Percentiles rank a stretch among this genome's conserved stretches.
phyloP scores from a whole-genome alignment of 2,113 vertebrate species.

The Gymnobelideus leadbeateri region DNA sequence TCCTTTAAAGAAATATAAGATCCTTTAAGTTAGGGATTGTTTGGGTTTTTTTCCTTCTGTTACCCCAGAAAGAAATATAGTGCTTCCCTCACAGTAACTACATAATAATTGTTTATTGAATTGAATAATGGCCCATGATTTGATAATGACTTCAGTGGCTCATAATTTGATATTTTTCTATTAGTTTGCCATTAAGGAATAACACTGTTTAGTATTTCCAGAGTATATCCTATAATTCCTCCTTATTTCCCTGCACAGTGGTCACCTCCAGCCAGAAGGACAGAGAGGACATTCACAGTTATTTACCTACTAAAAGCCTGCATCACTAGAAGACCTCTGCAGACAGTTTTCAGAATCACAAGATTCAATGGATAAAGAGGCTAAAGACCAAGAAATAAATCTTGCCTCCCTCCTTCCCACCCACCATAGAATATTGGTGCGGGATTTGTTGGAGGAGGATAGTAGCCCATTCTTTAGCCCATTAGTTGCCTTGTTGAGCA shows the following conservation, averaged over 20 bases:
- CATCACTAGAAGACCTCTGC: slow-evolving; percentile 56
- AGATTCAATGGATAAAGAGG: slow-evolving; percentile 9
- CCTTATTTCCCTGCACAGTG: slow-evolving; percentile 59
- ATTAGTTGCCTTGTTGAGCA: not conserved
- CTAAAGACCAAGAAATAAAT: not conserved
- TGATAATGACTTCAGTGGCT: slow-evolving; percentile 18
- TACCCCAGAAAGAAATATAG: not conserved
- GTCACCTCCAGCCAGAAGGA: slow-evolving; percentile 44
- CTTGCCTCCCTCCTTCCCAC: not conserved
- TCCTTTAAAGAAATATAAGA: not conserved
- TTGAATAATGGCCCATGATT: not conserved
- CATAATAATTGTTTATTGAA: slow-evolving; percentile 1
- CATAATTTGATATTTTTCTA: not conserved
- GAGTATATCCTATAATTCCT: slow-evolving; percentile 44
- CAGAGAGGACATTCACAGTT: slow-evolving; percentile 59
- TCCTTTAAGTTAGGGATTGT: not conserved
- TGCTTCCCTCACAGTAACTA: not conserved
- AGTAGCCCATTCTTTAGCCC: slow-evolving; percentile 11
- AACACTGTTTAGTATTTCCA: not conserved
- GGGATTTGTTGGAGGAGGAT: slow-evolving; percentile 38
- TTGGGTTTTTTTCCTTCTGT: not conserved
- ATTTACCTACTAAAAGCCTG: slow-evolving; percentile 26
- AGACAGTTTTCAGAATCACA: slow-evolving; percentile 50
- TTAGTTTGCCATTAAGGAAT: not conserved
- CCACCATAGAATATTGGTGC: not conserved